Percentiles rank a stretch among this genome's conserved stretches.
These are phyloP conservation scores for Xestia rhomboidea DNA, from an alignment of 2,888 invertebrate genomes.

Conservation along the genomic window DNA sequence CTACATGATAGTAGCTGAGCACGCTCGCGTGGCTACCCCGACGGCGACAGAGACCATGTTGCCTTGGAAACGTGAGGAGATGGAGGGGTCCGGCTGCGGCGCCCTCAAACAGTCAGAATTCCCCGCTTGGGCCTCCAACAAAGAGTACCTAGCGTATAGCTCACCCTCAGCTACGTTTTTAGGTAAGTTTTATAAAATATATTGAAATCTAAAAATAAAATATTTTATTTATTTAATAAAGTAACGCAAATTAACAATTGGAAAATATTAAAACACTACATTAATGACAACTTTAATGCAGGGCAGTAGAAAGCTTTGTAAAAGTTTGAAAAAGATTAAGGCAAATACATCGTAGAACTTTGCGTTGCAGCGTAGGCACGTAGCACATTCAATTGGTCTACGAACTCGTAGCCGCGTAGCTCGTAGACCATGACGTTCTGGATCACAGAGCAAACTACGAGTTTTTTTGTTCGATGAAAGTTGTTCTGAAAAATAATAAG, in stretches of 20 bases:
- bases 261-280: background rate
- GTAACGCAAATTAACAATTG: background rate
- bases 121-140: slow-evolving; percentile 98
- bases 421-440: slow-evolving; percentile 1
- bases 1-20: slow-evolving; percentile 91
- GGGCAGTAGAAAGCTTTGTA: slow-evolving; percentile 24
- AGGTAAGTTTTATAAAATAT: slow-evolving; percentile 90
- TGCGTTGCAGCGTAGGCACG: slow-evolving; percentile 51
- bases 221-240: background rate
- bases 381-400: slow-evolving; percentile 38
- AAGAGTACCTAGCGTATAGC: slow-evolving; percentile 97
- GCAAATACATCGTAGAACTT: slow-evolving; percentile 28
- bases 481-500: background rate
- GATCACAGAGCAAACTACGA: slow-evolving; percentile 21
- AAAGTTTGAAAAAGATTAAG: slow-evolving; percentile 7
- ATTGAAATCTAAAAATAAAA: background rate
- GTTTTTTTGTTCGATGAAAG: slow-evolving; percentile 1
- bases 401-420: slow-evolving; percentile 34
- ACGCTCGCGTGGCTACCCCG: slow-evolving; percentile 95
- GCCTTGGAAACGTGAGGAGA: slow-evolving; percentile 97
- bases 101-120: slow-evolving; percentile 96
- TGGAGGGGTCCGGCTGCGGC: slow-evolving; percentile 92
- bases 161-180: slow-evolving; percentile 97
- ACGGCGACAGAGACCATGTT: slow-evolving; percentile 97
- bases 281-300: background rate